Base-by-base conservation (phyloP, 2,888 invertebrate genomes). In the Phlogophora meticulosa region DNA sequence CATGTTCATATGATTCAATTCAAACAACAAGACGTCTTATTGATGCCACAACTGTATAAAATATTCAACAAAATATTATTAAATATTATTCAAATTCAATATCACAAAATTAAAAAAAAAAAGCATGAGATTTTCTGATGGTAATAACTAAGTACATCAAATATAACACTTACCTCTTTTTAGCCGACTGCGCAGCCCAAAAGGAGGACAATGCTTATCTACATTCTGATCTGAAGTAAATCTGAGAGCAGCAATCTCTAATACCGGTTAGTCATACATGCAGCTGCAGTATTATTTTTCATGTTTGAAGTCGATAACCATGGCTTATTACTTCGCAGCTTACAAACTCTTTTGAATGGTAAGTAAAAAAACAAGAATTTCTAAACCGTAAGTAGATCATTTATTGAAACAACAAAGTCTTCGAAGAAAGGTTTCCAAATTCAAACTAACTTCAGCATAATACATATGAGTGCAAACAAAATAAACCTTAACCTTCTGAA, bases 91-190 rank as follows among this genome's bases (percentile, higher is more conserved):
- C 28, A 65, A 40, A n/a, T n/a, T n/a, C n/a, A n/a, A n/a, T n/a
- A n/a, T n/a, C n/a, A n/a, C n/a, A n/a, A n/a, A n/a, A n/a, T n/a
- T n/a, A n/a, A n/a, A n/a, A n/a, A n/a, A n/a, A n/a, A n/a, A n/a
- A n/a, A n/a, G n/a, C 4, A 59, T 5, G 22, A 36, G 10, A 34
- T 43, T 53, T 43, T 45, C 2, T 20, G 15, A 32, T 7, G 34
- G 1, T 17, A 3, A 32, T 48, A 48, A 13, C 9, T 57, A 45
- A n/a, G n/a, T n/a, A n/a, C 9, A 51, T 34, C 11, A 46, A 66
- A 40, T 17, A 49, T 32, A 10, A 10, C 42, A 72, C 67, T 73
- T 72, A 72, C 72, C 74, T 69, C 20, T 43, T 55, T 51, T 45
- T 59, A 28, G 2, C 20, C 20, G 10, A 28, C 40, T 58, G 43